Percentiles rank a stretch among this genome's conserved stretches.
Conservation (phyloP, 2,888 invertebrate genomes). For the Subacronicta megacephala region DNA sequence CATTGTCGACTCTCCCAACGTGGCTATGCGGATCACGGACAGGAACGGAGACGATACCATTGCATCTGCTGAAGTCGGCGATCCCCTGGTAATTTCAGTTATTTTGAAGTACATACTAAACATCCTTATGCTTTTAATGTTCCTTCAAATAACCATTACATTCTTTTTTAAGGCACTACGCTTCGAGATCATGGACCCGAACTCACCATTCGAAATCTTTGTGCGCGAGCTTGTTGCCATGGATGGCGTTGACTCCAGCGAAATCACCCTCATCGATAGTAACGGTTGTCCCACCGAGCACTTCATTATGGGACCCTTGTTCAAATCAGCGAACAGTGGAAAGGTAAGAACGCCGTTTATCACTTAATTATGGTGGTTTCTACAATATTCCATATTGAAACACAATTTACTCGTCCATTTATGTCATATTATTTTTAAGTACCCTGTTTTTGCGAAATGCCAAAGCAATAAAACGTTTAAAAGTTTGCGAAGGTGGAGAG, state of each 20-base stretch:
- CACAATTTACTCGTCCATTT: conserved; percentile 21
- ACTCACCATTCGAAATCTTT: conserved; percentile 98
- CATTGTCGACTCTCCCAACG: conserved; percentile 97
- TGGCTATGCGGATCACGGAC: conserved; percentile 97
- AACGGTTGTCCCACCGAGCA: conserved; percentile 98
- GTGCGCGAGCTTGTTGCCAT: conserved; percentile 97
- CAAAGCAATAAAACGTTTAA: conserved; percentile 31
- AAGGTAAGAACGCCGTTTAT: conserved; percentile 88
- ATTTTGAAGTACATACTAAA: background rate
- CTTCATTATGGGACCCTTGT: conserved; percentile 97
- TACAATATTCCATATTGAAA: conserved; percentile 16
- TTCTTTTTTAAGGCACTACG: conserved; percentile 91
- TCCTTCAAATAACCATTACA: conserved; percentile 13
- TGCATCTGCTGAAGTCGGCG: conserved; percentile 97
- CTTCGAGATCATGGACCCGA: conserved; percentile 97
- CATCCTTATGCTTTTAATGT: background rate
- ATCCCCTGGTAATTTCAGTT: conserved; percentile 91
- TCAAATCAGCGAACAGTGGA: conserved; percentile 94
- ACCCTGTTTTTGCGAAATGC: conserved; percentile 21
- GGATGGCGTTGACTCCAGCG: conserved; percentile 97
- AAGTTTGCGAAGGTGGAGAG: conserved; percentile 23
- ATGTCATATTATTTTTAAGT: conserved; percentile 28
- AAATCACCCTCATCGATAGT: conserved; percentile 97
- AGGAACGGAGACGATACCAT: conserved; percentile 95
- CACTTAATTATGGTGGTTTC: background rate